Evolutionary conservation across 2,888 invertebrate species (phyloP).

Genomic region (Sisyra terminalis): DNA sequence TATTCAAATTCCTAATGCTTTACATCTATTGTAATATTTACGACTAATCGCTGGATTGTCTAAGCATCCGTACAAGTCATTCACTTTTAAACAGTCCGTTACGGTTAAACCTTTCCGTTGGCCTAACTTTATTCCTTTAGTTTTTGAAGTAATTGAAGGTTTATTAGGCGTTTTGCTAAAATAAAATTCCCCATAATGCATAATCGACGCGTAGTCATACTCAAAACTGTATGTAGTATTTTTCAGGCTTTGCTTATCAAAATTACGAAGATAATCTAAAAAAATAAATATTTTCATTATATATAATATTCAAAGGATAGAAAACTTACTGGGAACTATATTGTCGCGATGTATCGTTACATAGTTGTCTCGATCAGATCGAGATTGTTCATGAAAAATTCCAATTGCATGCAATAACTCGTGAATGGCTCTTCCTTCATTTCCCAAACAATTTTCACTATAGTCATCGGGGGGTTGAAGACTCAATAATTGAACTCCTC

Average conservation of each 20-base stretch:
- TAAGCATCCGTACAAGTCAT: slow-evolving; percentile 46
- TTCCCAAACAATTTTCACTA: slow-evolving; percentile 46
- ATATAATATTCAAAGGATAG: too few relatives aligned
- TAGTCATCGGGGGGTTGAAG: slow-evolving; percentile 42
- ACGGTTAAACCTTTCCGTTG: slow-evolving; percentile 46
- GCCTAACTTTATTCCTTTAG: slow-evolving; percentile 36
- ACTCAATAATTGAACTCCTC: slow-evolving; percentile 57
- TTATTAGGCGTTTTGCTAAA: slow-evolving; percentile 43
- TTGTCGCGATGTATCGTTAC: slow-evolving; percentile 54
- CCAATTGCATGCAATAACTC: slow-evolving; percentile 70
- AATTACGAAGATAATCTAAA: slow-evolving; percentile 40
- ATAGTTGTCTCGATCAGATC: slow-evolving; percentile 53
- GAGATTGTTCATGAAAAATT: slow-evolving; percentile 64
- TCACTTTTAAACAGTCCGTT: slow-evolving; percentile 49
- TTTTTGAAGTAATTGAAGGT: slow-evolving; percentile 42
- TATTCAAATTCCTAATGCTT: slow-evolving; percentile 30
- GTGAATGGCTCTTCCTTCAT: slow-evolving; percentile 58
- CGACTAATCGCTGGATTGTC: slow-evolving; percentile 27
- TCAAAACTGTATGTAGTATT: slow-evolving; percentile 49
- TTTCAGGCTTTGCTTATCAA: slow-evolving; percentile 43
- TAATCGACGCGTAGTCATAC: slow-evolving; percentile 62
- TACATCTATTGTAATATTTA: slow-evolving; percentile 37
- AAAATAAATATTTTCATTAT: slow-evolving; percentile 13
- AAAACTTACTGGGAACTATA: slow-evolving; percentile 36
- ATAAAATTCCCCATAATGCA: slow-evolving; percentile 58